phyloP scores from a whole-genome alignment of 2,113 vertebrate species.

The Chamaetylas fuelleborni region DNA sequence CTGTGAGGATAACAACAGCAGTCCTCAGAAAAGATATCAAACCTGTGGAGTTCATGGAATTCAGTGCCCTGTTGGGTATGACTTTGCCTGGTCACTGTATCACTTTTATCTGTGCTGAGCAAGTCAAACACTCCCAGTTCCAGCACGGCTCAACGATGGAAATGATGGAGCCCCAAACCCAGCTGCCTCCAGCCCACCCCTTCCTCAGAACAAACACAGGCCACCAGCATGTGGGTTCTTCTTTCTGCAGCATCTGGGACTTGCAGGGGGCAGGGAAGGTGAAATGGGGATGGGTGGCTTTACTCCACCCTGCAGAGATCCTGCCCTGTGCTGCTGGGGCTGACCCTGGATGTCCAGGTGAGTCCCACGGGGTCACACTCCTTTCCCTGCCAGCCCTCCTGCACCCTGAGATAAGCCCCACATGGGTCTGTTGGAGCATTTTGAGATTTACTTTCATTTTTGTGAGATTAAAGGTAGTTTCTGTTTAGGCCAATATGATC shows the following conservation, averaged over 20 bases:
- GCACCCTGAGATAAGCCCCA: neutral
- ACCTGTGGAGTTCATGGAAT: neutral
- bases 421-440: neutral
- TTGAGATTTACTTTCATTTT: neutral
- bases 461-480: neutral
- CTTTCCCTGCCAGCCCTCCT: neutral
- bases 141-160: rapidly evolving
- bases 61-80: rapidly evolving
- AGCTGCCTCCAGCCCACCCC: neutral
- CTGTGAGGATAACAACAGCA: neutral
- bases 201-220: neutral
- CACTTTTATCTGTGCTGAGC: neutral
- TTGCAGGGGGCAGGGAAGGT: neutral
- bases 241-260: neutral
- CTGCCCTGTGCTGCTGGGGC: neutral
- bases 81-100: neutral
- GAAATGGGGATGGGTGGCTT: neutral
- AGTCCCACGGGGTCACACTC: neutral
- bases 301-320: neutral
- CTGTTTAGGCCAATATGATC: neutral
- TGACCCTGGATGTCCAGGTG: neutral
- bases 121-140: neutral
- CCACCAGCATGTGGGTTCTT: rapidly evolving
- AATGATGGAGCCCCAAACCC: neutral
- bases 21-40: neutral